Evolutionary conservation across 1,140 invertebrate species (phyloP).

Genomic region (Psix sp.): DNA sequence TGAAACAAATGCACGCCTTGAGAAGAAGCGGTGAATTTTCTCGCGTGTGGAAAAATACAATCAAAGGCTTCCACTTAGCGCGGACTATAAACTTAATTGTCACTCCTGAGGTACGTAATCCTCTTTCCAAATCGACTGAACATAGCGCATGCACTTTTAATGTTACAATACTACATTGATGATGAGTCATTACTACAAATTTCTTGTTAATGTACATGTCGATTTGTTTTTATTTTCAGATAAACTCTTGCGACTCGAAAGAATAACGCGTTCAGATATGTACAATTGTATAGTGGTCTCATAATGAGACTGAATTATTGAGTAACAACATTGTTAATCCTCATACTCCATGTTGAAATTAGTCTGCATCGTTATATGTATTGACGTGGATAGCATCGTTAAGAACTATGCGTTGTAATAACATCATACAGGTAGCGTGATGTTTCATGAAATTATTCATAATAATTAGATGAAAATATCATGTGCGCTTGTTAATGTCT

Average conservation of each 20-base stretch:
- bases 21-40: constrained; percentile 24
- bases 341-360: constrained; percentile 35
- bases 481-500: no score
- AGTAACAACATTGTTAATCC: constrained; percentile 45
- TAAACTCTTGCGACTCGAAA: constrained; percentile 20
- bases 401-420: no score
- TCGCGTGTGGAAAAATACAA: constrained; percentile 53
- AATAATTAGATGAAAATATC: no score
- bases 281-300: constrained; percentile 41
- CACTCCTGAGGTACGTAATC: constrained; percentile 58
- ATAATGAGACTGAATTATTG: constrained; percentile 46
- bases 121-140: constrained; percentile 28
- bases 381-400: constrained; percentile 15
- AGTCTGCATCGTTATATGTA: constrained; percentile 14
- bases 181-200: constrained; percentile 34
- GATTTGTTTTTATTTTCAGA: constrained; percentile 38
- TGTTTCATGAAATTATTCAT: no score
- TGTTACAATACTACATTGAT: constrained; percentile 9
- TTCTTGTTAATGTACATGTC: constrained; percentile 48
- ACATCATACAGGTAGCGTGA: no score
- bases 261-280: constrained; percentile 1
- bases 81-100: constrained; percentile 63
- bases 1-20: constrained; percentile 33
- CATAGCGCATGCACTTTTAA: constrained; percentile 27
- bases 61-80: constrained; percentile 60